Base-by-base conservation (phyloP, 2,888 invertebrate genomes). In the Arge pagana region DNA sequence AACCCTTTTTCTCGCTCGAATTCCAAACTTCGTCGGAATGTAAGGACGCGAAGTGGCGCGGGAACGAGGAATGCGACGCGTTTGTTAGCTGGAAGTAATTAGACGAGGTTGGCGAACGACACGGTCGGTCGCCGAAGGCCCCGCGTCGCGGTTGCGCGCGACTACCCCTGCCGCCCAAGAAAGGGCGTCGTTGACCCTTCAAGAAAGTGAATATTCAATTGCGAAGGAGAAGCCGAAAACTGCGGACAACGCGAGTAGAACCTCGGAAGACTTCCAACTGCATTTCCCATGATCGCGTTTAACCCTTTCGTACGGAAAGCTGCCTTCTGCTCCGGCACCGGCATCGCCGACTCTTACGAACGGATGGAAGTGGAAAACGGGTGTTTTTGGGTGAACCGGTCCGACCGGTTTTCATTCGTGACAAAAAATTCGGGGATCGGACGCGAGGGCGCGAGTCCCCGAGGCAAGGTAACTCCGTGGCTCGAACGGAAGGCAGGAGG, bases 351-450 rank as follows among this genome's bases (percentile, higher is more conserved):
- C 7, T 16, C 6, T 24, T 15, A 16, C 43, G 26, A 8, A 15
- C 48, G 39, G 43, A 49, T 28, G 35, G 42, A 45, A 37, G 48
- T 26, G 43, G 50, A 58, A 66, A 67, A 64, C 63, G 62, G 67
- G 58, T 64, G 63, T 74, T 70, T 73, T 67, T 61, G 68, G 58
- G 54, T 59, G 55, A 70, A 74, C 74, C 72, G 70, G 74, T 74
- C 54, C 23, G 15, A 68, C 74, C 67, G 69, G 73, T 71, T 70
- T 57, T 33, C 41, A 8, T 42, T 23, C 28, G 21, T 43, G 45
- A 45, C 45, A 33, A 45, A 23, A 45, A 31, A 33, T 33, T 21
- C 23, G 11, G 23, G 45, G 45, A 45, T 45, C 13, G 31, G 45
- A 45, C 23, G 18, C 23, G 23, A 33, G 45, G 42, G 19, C 42